Percentiles rank a stretch among this genome's conserved stretches.
phyloP scores from a whole-genome alignment of 2,113 vertebrate genomes.

The Asarcornis scutulata region DNA sequence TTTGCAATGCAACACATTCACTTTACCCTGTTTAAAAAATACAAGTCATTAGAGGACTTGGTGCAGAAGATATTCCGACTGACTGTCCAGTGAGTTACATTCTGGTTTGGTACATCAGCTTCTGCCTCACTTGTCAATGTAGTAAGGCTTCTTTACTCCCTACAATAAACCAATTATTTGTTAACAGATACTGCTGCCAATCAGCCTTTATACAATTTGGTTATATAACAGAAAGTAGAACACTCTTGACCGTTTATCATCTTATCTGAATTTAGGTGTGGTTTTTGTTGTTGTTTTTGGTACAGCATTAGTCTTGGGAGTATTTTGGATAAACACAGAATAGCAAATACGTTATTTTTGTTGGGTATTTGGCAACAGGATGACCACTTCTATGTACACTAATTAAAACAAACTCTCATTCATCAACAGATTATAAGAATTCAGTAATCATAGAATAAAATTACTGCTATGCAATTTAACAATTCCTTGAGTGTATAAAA shows the following conservation, averaged over 20 bases:
- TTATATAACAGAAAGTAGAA: constrained; percentile 61
- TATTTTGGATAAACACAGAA: background rate
- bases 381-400: constrained; percentile 47
- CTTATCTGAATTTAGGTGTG: background rate
- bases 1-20: constrained; percentile 89
- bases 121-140: constrained; percentile 51
- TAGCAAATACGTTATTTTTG: background rate
- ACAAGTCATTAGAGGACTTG: constrained; percentile 85
- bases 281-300: background rate
- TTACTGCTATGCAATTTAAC: constrained; percentile 40
- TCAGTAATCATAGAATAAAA: constrained; percentile 26
- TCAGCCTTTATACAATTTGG: constrained; percentile 52
- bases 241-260: constrained; percentile 9
- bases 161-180: constrained; percentile 56
- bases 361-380: constrained; percentile 35
- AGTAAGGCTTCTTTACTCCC: constrained; percentile 60
- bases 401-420: constrained; percentile 52
- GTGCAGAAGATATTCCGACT: constrained; percentile 81
- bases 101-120: constrained; percentile 36
- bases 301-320: background rate
- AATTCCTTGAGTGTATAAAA: constrained; percentile 26
- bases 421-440: constrained; percentile 5
- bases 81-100: constrained; percentile 65
- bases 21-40: constrained; percentile 95
- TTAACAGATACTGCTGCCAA: constrained; percentile 66